Conservation (phyloP, 2,888 invertebrate genomes). For the Ennomos fuscantarius region DNA sequence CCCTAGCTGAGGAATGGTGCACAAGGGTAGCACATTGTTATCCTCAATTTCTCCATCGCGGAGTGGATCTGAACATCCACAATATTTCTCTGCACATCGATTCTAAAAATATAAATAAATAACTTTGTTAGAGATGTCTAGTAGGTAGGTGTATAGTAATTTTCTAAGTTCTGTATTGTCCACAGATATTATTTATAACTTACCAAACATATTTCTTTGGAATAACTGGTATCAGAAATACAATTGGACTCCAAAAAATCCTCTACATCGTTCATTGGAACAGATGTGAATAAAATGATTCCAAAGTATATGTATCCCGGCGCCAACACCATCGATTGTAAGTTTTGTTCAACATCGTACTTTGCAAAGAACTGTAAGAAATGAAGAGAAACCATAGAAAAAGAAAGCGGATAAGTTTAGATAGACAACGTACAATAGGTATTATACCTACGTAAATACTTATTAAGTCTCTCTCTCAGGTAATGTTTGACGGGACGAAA, state of each 20-base stretch:
- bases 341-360: slow-evolving; percentile 58
- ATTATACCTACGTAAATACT: no score
- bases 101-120: slow-evolving; percentile 46
- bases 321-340: slow-evolving; percentile 45
- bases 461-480: no score
- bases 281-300: slow-evolving; percentile 53
- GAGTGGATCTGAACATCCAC: slow-evolving; percentile 66
- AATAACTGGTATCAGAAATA: slow-evolving; percentile 44
- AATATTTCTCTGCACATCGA: slow-evolving; percentile 59
- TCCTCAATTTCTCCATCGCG: slow-evolving; percentile 14
- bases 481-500: no score
- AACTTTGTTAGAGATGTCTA: no score
- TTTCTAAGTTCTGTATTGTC: no score
- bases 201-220: slow-evolving; percentile 52
- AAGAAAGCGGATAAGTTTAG: neutral
- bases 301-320: slow-evolving; percentile 57
- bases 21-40: slow-evolving; percentile 42
- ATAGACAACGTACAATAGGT: no score
- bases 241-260: slow-evolving; percentile 50
- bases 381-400: neutral
- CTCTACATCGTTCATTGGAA: slow-evolving; percentile 49
- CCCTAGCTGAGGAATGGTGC: slow-evolving; percentile 47
- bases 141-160: no score
- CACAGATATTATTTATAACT: slow-evolving; percentile 1
- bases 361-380: slow-evolving; percentile 57